A percentile compares a stretch with the other conserved stretches of the same genome.
Conservation (phyloP, 92 coral and sea anemone species). For the Muricea muricata region DNA sequence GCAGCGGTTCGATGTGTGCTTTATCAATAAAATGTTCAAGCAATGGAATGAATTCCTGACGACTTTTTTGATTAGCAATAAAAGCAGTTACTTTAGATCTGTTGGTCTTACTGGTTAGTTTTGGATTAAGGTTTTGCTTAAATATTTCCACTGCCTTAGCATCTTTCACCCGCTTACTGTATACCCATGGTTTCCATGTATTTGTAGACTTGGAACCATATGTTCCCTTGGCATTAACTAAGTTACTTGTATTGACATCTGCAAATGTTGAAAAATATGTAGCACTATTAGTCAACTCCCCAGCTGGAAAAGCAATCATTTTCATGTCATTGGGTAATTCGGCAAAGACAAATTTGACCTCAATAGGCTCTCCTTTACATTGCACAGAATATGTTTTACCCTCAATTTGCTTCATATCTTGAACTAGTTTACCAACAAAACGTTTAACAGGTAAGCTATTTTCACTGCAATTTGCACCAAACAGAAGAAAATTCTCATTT, state of each 20-base stretch:
- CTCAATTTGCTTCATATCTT: constrained; percentile 30
- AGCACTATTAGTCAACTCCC: constrained; percentile 52
- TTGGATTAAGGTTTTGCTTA: constrained; percentile 15
- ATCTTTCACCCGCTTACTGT: constrained; percentile 40
- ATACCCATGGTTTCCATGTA: constrained; percentile 60
- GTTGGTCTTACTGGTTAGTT: constrained; percentile 40
- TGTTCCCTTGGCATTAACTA: constrained; percentile 36
- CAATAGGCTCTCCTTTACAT: background rate
- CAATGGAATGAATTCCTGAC: constrained; percentile 53
- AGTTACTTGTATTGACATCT: constrained; percentile 44
- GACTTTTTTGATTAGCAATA: constrained; percentile 43
- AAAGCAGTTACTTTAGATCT: constrained; percentile 44
- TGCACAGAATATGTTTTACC: constrained; percentile 30
- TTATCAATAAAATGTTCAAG: constrained; percentile 54
- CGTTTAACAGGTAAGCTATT: too few relatives aligned
- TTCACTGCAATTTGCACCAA: too few relatives aligned
- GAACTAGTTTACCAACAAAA: background rate
- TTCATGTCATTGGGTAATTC: constrained; percentile 72
- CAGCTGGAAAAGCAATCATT: constrained; percentile 54
- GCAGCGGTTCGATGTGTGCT: constrained; percentile 59
- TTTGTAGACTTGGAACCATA: constrained; percentile 44
- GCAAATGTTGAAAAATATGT: constrained; percentile 62
- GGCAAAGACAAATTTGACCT: constrained; percentile 46
- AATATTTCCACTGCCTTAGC: constrained; percentile 22
- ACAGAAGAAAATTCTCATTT: background rate